Conservation (phyloP, 2,888 invertebrate genomes). For the Nomada flava region DNA sequence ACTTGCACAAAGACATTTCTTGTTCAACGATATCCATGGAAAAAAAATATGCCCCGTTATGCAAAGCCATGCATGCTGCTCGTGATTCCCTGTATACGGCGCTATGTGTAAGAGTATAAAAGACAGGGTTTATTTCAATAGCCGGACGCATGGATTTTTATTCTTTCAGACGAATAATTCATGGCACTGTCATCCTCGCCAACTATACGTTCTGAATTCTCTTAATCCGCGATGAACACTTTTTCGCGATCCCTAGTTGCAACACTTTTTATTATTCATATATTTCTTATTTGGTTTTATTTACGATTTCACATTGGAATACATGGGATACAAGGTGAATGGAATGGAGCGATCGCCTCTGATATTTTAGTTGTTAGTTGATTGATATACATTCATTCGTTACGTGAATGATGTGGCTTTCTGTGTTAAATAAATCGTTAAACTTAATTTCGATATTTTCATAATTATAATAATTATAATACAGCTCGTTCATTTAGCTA, state of each 20-base stretch:
- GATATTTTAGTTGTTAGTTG: no score
- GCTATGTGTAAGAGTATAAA: constrained; percentile 11
- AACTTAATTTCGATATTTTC: no score
- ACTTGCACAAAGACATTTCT: not conserved
- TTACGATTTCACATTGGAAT: no score
- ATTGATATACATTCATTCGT: no score
- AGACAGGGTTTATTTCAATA: constrained; percentile 33
- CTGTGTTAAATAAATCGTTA: no score
- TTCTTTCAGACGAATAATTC: constrained; percentile 37
- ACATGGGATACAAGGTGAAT: no score
- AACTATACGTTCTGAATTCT: not conserved
- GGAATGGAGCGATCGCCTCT: no score
- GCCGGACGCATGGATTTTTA: constrained; percentile 12
- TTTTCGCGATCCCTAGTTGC: not conserved
- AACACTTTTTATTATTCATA: not conserved
- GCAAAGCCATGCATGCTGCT: not conserved
- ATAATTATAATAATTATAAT: no score
- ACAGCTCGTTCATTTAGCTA: no score
- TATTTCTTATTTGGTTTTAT: no score
- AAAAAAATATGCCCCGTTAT: constrained; percentile 10
- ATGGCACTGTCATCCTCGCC: not conserved
- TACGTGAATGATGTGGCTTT: no score
- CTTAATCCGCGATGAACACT: not conserved
- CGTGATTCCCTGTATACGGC: not conserved
- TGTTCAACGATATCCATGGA: constrained; percentile 9